phyloP scores from a whole-genome alignment of 2,797 vertebrate species.

The Ptychobarbus kaznakovi region DNA sequence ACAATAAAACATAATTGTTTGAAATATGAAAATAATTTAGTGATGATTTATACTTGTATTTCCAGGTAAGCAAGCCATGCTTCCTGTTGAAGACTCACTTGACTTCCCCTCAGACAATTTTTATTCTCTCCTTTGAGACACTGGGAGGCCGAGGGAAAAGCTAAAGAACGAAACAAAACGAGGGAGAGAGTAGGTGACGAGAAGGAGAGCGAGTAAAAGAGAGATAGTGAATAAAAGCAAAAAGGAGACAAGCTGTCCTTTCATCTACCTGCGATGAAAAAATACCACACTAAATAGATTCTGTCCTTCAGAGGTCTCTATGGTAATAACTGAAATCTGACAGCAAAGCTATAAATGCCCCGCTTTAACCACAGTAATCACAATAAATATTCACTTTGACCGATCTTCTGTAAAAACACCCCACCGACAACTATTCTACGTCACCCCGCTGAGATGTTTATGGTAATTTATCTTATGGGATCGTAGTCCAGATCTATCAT shows the following conservation, averaged over 20 bases:
- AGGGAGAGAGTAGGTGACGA: background rate
- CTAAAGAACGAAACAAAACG: background rate
- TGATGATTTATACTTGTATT: background rate
- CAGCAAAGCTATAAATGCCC: conserved; percentile 50
- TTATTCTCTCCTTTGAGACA: conserved; percentile 33
- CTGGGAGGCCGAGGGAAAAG: background rate
- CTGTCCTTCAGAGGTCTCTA: conserved; percentile 56
- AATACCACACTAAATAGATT: conserved; percentile 16
- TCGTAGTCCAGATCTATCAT: conserved; percentile 18
- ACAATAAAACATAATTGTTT: background rate
- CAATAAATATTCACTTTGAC: conserved; percentile 44
- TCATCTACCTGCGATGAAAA: conserved; percentile 12
- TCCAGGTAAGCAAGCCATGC: background rate
- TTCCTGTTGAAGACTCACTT: conserved; percentile 25
- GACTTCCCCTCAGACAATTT: conserved; percentile 35
- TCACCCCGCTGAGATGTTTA: conserved; percentile 30
- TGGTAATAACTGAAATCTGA: conserved; percentile 53
- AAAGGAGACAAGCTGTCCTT: conserved; percentile 41
- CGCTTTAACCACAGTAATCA: conserved; percentile 47
- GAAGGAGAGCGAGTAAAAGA: background rate
- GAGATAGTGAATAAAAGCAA: background rate
- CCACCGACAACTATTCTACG: conserved; percentile 16
- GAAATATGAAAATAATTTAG: background rate
- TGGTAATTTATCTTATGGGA: conserved; percentile 28
- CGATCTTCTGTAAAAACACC: conserved; percentile 35